These are phyloP conservation scores for Morpho helenor DNA, from an alignment of 2,888 invertebrate genomes.

Conservation along the genomic window DNA sequence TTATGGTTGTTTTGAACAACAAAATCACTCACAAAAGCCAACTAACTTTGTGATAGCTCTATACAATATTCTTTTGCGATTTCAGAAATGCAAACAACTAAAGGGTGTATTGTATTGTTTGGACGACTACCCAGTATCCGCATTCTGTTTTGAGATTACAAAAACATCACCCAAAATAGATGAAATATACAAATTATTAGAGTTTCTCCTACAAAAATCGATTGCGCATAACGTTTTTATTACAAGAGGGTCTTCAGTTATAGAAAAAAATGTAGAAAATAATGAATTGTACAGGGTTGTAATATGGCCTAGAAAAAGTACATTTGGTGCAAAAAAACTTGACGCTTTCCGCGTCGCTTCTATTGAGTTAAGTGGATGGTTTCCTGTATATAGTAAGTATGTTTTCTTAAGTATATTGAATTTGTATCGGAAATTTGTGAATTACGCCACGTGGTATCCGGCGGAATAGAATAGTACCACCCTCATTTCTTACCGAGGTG, in stretches of 20 bases:
- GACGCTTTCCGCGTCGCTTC: conserved; percentile 84
- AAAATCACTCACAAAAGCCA: background rate
- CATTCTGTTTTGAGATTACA: conserved; percentile 82
- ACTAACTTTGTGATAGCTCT: background rate
- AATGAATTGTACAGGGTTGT: conserved; percentile 30
- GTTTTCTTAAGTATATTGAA: too few species aligned
- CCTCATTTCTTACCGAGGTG: too few species aligned
- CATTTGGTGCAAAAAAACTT: conserved; percentile 77
- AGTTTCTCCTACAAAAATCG: conserved; percentile 78
- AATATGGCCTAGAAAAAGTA: conserved; percentile 82
- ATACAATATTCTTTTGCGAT: conserved; percentile 23
- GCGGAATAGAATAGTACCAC: too few species aligned
- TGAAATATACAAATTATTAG: conserved; percentile 69
- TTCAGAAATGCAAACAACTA: conserved; percentile 78
- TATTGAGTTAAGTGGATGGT: conserved; percentile 87
- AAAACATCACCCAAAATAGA: conserved; percentile 43
- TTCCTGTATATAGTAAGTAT: conserved; percentile 84
- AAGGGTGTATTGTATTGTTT: conserved; percentile 73
- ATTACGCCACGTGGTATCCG: too few species aligned
- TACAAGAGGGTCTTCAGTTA: conserved; percentile 70
- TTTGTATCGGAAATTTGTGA: too few species aligned
- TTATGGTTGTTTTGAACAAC: background rate
- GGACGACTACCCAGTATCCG: conserved; percentile 80
- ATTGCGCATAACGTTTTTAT: conserved; percentile 89
- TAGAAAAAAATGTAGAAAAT: conserved; percentile 26